Base-by-base conservation (phyloP, 37 sponge, comb jelly and placozoan genomes). In the Diacarnus erythraeanus region DNA sequence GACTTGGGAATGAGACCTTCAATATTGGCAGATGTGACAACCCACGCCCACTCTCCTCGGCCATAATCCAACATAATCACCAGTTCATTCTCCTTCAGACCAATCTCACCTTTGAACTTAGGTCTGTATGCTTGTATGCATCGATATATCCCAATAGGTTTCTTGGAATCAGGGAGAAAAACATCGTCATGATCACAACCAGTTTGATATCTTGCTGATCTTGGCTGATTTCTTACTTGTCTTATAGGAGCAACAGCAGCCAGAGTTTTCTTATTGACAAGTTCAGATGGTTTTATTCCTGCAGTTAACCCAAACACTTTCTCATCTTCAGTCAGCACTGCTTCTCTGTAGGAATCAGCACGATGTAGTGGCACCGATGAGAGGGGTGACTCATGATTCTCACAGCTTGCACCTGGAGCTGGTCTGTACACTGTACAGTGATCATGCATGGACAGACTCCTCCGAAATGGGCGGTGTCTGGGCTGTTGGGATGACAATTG, bases 21-120 rank as follows among this genome's bases (percentile, higher is more conserved):
- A 1, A 31, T 1, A 1, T 69, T 58, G 10, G 70, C 18, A 0
- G 70, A 38, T 21, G 81, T 57, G 35, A 87, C 35, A 39, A 80
- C 71, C 87, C 87, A 80, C 12, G 81, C 81, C 87, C 87, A 87
- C 59, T 80, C 81, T 26, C 87, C 79, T 23, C 42, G 60, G 0
- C 87, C 87, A 54, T 56, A 56, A 12, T 80, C 81, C 27, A 64
- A 58, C 47, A 87, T 63, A 26, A 87, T 75, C 35, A 87, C 87
- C 38, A 80, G 38, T 57, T 87, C 87, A 56, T 76, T 58, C 71
- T 69, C 26, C 22, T 51, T 22, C 4, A 80, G 36, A 9, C 70
- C 17, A 39, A 87, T 59, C 70, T 80, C 87, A 22, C 87, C 87
- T 40, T 66, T 43, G 59, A 80, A 75, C 34, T 44, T 65, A 34